A percentile compares a stretch with the other conserved stretches of the same genome.
These are phyloP conservation scores for Sciaenops ocellatus DNA, from an alignment of 2,797 vertebrate species.

Conservation along the genomic window DNA sequence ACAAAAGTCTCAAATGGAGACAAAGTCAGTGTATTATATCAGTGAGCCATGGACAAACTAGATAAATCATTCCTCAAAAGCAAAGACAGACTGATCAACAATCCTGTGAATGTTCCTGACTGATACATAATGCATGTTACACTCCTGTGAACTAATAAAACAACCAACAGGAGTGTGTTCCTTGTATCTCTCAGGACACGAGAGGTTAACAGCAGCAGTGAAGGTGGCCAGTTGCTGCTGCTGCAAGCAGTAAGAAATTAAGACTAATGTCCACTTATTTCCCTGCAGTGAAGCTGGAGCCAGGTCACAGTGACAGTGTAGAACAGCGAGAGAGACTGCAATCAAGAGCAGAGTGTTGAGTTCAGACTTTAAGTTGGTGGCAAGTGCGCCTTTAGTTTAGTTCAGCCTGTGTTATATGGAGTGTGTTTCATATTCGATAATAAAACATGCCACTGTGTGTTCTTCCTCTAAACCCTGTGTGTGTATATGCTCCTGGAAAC, in stretches of 20 bases:
- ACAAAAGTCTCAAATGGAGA: constrained; percentile 26
- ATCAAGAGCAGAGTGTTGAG: constrained; percentile 9
- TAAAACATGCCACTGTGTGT: constrained; percentile 35
- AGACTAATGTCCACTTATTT: constrained; percentile 56
- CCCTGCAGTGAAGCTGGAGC: constrained; percentile 25
- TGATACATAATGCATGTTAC: neutral
- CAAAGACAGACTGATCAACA: constrained; percentile 2
- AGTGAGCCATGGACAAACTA: constrained; percentile 24
- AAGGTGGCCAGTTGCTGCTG: constrained; percentile 21
- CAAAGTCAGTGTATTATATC: constrained; percentile 15
- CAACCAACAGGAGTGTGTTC: neutral
- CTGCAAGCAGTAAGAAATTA: constrained; percentile 48
- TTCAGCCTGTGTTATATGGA: constrained; percentile 38
- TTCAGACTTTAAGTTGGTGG: constrained; percentile 45
- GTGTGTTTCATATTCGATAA: constrained; percentile 49
- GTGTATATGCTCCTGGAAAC: constrained; percentile 14
- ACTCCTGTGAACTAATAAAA: neutral
- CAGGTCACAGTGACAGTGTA: constrained; percentile 14
- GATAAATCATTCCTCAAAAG: neutral
- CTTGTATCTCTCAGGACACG: constrained; percentile 1
- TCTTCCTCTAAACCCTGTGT: constrained; percentile 22
- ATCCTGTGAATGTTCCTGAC: neutral
- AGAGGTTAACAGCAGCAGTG: constrained; percentile 40
- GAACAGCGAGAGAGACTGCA: constrained; percentile 18
- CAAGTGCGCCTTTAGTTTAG: constrained; percentile 38